Evolutionary conservation across 2,113 vertebrate genomes (phyloP).

Genomic region (Empidonax alnorum): DNA sequence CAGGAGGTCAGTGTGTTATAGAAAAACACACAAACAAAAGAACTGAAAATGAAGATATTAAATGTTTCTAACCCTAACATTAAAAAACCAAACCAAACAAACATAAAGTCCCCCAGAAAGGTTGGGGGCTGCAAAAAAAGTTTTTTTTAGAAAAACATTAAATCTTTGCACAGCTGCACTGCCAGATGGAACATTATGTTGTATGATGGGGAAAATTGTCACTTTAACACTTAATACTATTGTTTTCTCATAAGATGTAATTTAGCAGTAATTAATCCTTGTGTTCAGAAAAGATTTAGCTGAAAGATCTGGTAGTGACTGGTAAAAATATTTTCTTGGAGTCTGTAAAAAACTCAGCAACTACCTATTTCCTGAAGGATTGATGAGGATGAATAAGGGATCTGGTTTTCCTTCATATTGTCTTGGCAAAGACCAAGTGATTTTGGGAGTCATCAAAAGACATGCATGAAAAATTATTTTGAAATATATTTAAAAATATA

Average conservation of each 20-base stretch:
- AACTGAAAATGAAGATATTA: background rate
- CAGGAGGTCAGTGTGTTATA: background rate
- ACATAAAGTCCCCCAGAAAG: background rate
- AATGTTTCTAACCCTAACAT: background rate
- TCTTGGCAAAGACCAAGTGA: background rate
- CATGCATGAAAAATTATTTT: background rate
- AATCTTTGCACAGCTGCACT: conserved; percentile 24
- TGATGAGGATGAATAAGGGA: background rate
- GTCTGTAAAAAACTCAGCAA: background rate
- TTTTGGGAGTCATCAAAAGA: background rate
- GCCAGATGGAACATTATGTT: conserved; percentile 48
- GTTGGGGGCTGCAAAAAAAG: background rate
- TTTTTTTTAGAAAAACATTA: background rate
- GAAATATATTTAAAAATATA: background rate
- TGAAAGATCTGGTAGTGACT: conserved; percentile 7
- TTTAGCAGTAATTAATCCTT: conserved; percentile 65
- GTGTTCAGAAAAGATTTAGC: conserved; percentile 21
- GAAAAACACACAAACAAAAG: background rate
- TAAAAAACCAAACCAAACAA: background rate
- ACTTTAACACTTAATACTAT: conserved; percentile 20
- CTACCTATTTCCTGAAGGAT: background rate
- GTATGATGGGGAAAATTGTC: conserved; percentile 25
- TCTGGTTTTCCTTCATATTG: background rate
- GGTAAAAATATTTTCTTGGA: conserved; percentile 24
- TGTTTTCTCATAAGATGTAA: conserved; percentile 43